Evolutionary conservation across 92 coral and sea anemone genomes (phyloP).

Genomic region (Zoanthus solanderi): DNA sequence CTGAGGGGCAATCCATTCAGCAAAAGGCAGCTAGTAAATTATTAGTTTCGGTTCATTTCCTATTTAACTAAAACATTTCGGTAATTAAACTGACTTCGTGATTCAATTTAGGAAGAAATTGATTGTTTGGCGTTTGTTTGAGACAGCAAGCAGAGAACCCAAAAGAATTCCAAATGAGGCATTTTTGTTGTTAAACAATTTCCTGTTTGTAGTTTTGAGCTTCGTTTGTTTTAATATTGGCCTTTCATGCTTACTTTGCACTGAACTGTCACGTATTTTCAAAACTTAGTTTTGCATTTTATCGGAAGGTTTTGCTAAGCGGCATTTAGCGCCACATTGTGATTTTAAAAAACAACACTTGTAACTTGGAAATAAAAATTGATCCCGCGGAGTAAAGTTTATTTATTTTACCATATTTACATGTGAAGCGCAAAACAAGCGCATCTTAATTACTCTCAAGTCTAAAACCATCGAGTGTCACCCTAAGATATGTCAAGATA

Average conservation of each 20-base stretch:
- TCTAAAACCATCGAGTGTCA: neutral
- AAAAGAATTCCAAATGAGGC: constrained; percentile 26
- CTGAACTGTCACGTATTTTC: constrained; percentile 26
- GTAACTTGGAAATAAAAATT: neutral
- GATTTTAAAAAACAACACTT: neutral
- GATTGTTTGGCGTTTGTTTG: neutral
- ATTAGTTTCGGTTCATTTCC: neutral
- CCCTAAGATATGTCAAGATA: neutral
- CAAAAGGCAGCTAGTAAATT: neutral
- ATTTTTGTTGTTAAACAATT: constrained; percentile 5
- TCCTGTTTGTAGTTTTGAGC: constrained; percentile 28
- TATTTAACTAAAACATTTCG: constrained; percentile 14
- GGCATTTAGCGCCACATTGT: neutral
- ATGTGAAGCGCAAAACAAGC: neutral
- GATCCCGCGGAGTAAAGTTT: neutral
- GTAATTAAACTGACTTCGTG: constrained; percentile 29
- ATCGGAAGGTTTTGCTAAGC: neutral
- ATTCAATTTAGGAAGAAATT: neutral
- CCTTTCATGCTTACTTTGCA: constrained; percentile 6
- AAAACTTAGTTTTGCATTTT: neutral
- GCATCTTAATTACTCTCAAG: neutral
- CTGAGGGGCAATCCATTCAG: neutral
- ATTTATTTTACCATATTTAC: neutral
- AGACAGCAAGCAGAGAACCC: neutral
- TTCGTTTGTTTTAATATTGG: constrained; percentile 33